A percentile compares a stretch with the other conserved stretches of the same genome.
Conservation (phyloP, 2,797 vertebrate species). For the Catostomus latipinnis region DNA sequence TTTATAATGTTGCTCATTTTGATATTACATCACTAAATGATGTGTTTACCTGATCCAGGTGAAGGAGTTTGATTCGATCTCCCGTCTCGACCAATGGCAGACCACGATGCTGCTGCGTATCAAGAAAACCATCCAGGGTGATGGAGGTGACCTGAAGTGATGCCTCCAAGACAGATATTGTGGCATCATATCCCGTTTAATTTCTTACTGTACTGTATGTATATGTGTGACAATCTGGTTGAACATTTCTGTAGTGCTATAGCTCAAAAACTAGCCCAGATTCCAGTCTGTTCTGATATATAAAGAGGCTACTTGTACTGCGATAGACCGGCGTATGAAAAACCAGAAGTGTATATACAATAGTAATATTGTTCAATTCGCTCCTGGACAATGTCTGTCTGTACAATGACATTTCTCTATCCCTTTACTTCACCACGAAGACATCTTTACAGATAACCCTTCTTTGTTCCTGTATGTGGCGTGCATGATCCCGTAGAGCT, state of each 20-base stretch:
- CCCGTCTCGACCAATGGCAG: slow-evolving; percentile 96
- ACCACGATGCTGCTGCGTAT: slow-evolving; percentile 91
- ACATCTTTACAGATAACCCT: slow-evolving; percentile 11
- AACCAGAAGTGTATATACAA: slow-evolving; percentile 41
- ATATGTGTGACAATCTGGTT: slow-evolving; percentile 43
- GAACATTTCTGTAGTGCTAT: slow-evolving; percentile 53
- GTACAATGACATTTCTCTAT: slow-evolving; percentile 30
- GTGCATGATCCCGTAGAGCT: slow-evolving; percentile 44
- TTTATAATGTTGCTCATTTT: not conserved
- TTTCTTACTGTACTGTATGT: slow-evolving; percentile 26
- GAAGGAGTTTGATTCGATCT: slow-evolving; percentile 96
- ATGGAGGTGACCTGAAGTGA: slow-evolving; percentile 91
- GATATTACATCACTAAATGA: not conserved
- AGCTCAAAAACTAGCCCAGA: slow-evolving; percentile 31
- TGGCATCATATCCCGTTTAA: slow-evolving; percentile 59
- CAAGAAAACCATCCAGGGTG: slow-evolving; percentile 79
- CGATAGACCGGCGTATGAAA: slow-evolving; percentile 38
- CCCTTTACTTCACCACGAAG: slow-evolving; percentile 41
- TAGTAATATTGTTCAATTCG: slow-evolving; percentile 48
- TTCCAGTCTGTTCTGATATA: too few species aligned
- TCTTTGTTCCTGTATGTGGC: slow-evolving; percentile 49
- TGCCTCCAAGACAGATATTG: slow-evolving; percentile 10
- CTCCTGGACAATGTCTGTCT: not conserved
- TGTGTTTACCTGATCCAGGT: slow-evolving; percentile 70
- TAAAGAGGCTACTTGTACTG: not conserved